Percentiles rank a stretch among this genome's conserved stretches.
phyloP scores from a whole-genome alignment of 2,888 invertebrate species.

The Chirona hameri region DNA sequence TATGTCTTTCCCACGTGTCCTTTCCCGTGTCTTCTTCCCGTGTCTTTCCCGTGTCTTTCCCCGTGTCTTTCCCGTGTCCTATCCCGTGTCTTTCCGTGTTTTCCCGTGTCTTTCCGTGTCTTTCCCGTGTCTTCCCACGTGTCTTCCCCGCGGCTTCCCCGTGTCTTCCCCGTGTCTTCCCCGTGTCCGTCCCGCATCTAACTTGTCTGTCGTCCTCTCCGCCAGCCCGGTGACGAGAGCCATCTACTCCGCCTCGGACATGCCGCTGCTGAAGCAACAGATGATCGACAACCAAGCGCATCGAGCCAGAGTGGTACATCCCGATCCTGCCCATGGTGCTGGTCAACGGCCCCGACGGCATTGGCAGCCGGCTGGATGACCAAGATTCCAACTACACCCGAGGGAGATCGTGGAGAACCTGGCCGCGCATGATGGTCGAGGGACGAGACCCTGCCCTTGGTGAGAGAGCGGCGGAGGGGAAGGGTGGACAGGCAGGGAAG shows the following conservation, averaged over 20 bases:
- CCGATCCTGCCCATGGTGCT: constrained; percentile 95
- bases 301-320: constrained; percentile 90
- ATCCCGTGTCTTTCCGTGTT: too few relatives aligned
- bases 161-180: not conserved
- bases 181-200: not conserved
- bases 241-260: constrained; percentile 84
- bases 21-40: too few relatives aligned
- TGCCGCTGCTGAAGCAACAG: constrained; percentile 77
- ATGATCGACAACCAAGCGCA: constrained; percentile 91
- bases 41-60: too few relatives aligned
- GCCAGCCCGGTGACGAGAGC: constrained; percentile 50
- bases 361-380: constrained; percentile 99
- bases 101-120: too few relatives aligned
- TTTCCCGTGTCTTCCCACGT: too few relatives aligned
- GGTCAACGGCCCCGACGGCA: constrained; percentile 96
- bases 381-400: constrained; percentile 90
- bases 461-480: constrained; percentile 39
- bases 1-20: too few relatives aligned
- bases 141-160: too few relatives aligned
- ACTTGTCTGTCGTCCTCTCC: not conserved
- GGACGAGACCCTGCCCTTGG: constrained; percentile 72
- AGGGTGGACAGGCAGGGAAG: too few relatives aligned
- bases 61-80: too few relatives aligned
- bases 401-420: constrained; percentile 82
- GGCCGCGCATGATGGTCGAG: constrained; percentile 67